These are phyloP conservation scores for Neolamprologus hecqui DNA, from an alignment of 2,113 vertebrate genomes.

Conservation along the genomic window DNA sequence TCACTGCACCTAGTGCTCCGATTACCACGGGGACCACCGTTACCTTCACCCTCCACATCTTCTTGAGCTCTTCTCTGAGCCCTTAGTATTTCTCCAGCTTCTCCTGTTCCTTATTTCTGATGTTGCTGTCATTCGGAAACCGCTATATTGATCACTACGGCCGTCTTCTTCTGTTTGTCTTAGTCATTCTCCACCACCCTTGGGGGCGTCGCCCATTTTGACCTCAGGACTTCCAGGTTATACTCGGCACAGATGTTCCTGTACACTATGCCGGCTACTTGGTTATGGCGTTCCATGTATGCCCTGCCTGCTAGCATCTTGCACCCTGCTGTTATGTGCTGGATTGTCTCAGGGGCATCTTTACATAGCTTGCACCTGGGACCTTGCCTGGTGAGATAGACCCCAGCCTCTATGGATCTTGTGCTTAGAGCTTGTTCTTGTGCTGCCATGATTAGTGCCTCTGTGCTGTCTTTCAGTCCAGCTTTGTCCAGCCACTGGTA, in stretches of 20 bases:
- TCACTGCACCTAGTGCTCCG: background rate
- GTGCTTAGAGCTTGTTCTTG: accelerated
- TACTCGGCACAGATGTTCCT: too few species aligned
- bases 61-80: background rate
- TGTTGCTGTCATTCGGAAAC: background rate
- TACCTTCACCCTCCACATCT: background rate
- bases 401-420: background rate
- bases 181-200: background rate
- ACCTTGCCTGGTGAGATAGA: too few species aligned
- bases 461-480: background rate
- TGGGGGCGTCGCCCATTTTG: accelerated
- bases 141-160: accelerated
- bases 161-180: background rate
- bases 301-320: too few species aligned
- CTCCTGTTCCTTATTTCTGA: background rate
- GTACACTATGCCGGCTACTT: too few species aligned
- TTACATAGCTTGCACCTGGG: too few species aligned
- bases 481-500: background rate
- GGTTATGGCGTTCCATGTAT: too few species aligned
- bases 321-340: too few species aligned
- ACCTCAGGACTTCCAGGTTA: background rate
- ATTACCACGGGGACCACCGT: background rate
- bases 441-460: background rate
- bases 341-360: too few species aligned
- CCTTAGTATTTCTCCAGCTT: background rate